Evolutionary conservation across 2,888 invertebrate species (phyloP).

Genomic region (Strigamia crassipes): DNA sequence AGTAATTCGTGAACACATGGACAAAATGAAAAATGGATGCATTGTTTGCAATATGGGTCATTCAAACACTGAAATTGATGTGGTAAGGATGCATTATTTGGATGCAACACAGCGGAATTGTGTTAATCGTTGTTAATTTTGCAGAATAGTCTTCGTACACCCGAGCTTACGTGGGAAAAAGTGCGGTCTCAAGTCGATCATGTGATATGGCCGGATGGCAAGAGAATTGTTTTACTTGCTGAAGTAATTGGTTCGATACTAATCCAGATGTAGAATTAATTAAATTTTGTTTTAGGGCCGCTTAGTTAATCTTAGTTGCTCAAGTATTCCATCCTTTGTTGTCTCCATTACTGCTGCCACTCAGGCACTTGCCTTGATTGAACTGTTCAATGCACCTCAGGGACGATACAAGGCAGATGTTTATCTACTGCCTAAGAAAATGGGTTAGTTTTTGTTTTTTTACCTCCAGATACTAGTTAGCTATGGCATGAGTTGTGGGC

Average conservation of each 20-base stretch:
- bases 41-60: conserved; percentile 97
- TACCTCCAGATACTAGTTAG: too few species aligned
- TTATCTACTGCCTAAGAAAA: conserved; percentile 96
- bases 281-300: conserved; percentile 80
- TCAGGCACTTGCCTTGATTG: conserved; percentile 87
- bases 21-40: conserved; percentile 94
- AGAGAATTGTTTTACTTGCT: conserved; percentile 88
- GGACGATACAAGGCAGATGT: conserved; percentile 97
- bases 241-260: conserved; percentile 62
- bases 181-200: conserved; percentile 98
- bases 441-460: conserved; percentile 85
- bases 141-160: conserved; percentile 87
- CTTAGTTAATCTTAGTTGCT: conserved; percentile 91
- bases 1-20: conserved; percentile 92
- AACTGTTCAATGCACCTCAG: conserved; percentile 92
- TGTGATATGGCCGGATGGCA: conserved; percentile 97
- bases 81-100: conserved; percentile 68
- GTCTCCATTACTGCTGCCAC: conserved; percentile 80
- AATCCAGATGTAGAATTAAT: too few species aligned
- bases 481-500: too few species aligned
- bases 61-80: conserved; percentile 94
- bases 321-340: conserved; percentile 95
- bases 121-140: neutral
- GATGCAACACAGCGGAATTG: too few species aligned
- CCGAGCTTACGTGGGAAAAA: conserved; percentile 95